phyloP scores from a whole-genome alignment of 2,797 vertebrate genomes.

The Heterohyrax brucei region DNA sequence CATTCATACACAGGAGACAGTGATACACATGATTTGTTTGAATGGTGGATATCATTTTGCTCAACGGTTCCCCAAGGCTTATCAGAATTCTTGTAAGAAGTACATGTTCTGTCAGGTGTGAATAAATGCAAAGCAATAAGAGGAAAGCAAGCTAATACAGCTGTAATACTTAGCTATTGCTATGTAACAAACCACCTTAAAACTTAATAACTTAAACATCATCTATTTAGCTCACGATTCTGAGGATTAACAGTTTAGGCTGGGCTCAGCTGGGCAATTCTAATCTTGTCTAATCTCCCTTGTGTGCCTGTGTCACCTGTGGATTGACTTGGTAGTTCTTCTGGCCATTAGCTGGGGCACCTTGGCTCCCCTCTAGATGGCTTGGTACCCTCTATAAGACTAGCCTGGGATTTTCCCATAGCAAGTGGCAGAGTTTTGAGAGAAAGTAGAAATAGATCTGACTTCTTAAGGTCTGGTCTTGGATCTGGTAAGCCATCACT shows the following conservation, averaged over 20 bases:
- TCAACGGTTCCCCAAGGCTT: neutral
- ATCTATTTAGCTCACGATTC: neutral
- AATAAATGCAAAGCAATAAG: constrained; percentile 25
- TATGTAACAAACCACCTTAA: constrained; percentile 22
- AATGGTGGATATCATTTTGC: constrained; percentile 7
- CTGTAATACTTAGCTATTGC: neutral
- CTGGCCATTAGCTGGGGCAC: neutral
- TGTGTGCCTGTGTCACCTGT: neutral
- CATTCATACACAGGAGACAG: neutral
- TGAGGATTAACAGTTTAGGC: neutral
- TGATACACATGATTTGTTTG: neutral
- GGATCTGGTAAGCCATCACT: neutral
- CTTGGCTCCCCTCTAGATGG: neutral
- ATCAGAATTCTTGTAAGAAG: constrained; percentile 44
- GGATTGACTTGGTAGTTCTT: neutral
- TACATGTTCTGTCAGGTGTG: neutral
- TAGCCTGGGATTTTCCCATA: neutral
- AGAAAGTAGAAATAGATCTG: neutral
- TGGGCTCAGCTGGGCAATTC: neutral
- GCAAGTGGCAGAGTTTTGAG: neutral
- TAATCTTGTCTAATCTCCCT: neutral
- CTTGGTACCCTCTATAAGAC: neutral
- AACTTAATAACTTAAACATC: neutral
- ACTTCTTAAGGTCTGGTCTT: neutral
- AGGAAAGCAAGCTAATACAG: neutral